These are phyloP conservation scores for Phoeniculus purpureus DNA, from an alignment of 2,797 vertebrate genomes.

Conservation along the genomic window DNA sequence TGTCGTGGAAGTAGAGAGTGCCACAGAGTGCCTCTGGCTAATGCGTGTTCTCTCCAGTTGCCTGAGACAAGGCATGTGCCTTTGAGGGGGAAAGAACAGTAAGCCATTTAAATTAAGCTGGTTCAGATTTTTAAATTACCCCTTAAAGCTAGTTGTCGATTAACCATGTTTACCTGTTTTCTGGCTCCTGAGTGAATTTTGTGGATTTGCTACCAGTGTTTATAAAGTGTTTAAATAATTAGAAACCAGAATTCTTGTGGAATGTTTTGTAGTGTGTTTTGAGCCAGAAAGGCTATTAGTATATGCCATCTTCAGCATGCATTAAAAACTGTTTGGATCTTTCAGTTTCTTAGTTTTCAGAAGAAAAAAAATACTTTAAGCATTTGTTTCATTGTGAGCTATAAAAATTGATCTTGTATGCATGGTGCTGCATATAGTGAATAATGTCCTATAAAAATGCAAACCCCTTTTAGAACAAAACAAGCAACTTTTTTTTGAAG, in stretches of 20 bases:
- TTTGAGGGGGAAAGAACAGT: neutral
- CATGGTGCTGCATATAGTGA: neutral
- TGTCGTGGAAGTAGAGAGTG: neutral
- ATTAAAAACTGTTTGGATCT: neutral
- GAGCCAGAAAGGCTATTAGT: neutral
- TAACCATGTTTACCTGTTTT: neutral
- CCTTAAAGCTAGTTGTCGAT: neutral
- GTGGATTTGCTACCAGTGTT: neutral
- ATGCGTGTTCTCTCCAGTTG: neutral
- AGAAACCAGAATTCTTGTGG: neutral
- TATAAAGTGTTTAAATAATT: neutral
- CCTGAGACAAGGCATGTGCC: neutral
- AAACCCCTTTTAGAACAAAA: neutral
- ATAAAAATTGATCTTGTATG: neutral
- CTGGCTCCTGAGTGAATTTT: neutral
- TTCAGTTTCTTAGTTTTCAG: neutral
- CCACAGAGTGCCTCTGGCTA: neutral
- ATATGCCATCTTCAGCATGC: neutral
- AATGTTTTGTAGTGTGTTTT: neutral
- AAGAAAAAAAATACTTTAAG: neutral
- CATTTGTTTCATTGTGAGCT: neutral
- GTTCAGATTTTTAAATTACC: neutral
- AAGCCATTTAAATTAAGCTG: neutral
- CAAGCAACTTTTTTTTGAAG: neutral
- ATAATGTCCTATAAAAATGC: neutral